These are phyloP conservation scores for Amphiprion ocellaris DNA, from an alignment of 2,113 vertebrate genomes.

Conservation along the genomic window DNA sequence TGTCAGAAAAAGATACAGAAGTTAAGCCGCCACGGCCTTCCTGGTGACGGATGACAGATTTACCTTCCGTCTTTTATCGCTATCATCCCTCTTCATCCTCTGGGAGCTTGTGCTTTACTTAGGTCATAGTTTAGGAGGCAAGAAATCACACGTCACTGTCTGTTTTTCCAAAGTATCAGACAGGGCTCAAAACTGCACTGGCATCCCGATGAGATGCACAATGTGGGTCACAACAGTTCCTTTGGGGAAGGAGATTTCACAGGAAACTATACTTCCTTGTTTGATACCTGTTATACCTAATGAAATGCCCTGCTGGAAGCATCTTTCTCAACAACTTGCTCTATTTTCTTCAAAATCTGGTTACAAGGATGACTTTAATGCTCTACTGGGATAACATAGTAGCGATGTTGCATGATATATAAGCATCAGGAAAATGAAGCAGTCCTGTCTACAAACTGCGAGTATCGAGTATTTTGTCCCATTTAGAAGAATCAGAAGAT, in stretches of 20 bases:
- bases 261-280: conserved; percentile 34
- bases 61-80: not conserved
- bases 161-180: conserved; percentile 11
- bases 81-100: not conserved
- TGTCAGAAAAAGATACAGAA: not conserved
- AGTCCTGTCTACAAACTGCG: conserved; percentile 14
- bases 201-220: conserved; percentile 15
- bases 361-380: conserved; percentile 8
- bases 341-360: conserved; percentile 25
- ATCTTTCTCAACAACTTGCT: conserved; percentile 24
- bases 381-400: conserved; percentile 1
- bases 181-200: conserved; percentile 17
- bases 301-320: not conserved
- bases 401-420: conserved; percentile 31
- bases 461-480: conserved; percentile 37
- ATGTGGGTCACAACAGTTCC: conserved; percentile 44
- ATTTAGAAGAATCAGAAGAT: conserved; percentile 41
- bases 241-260: conserved; percentile 38
- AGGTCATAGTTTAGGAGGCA: not conserved
- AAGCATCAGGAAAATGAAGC: conserved; percentile 17
- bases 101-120: conserved; percentile 29
- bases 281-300: conserved; percentile 24
- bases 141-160: conserved; percentile 8
- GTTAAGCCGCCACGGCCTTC: not conserved
- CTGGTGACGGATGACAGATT: not conserved